Conservation (phyloP, 1,140 invertebrate species). For the Platorchestia sp. region DNA sequence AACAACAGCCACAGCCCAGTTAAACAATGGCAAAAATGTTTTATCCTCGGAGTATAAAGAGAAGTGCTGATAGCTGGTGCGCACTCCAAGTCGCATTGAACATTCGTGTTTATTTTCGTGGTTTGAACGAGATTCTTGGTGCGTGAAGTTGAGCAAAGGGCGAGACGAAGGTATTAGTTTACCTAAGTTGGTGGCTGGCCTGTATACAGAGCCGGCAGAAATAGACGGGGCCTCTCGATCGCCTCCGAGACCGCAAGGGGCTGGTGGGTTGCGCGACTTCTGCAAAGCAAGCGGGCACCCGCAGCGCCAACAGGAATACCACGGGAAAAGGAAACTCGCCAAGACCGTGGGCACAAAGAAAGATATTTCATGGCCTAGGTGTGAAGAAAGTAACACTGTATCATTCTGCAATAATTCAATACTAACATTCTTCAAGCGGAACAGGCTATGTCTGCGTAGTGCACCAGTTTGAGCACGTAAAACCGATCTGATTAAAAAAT, state of each 20-base stretch:
- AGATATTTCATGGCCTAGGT: neutral
- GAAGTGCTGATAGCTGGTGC: neutral
- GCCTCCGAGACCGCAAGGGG: neutral
- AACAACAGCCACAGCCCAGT: neutral
- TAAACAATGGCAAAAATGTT: slow-evolving; percentile 26
- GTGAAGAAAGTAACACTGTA: neutral
- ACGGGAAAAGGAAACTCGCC: neutral
- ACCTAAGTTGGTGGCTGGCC: slow-evolving; percentile 38
- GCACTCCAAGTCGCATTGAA: slow-evolving; percentile 38
- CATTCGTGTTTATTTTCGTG: slow-evolving; percentile 40
- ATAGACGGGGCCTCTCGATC: slow-evolving; percentile 38
- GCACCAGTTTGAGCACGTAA: neutral
- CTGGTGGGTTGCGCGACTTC: neutral
- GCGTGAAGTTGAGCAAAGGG: slow-evolving; percentile 52
- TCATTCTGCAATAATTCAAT: no score
- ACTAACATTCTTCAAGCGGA: neutral
- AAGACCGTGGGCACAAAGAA: neutral
- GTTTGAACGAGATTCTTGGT: slow-evolving; percentile 51
- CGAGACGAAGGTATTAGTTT: slow-evolving; percentile 53
- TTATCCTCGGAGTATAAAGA: neutral
- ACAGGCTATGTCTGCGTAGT: neutral
- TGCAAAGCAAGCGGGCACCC: neutral
- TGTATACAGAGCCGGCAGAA: slow-evolving; percentile 21
- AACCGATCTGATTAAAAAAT: neutral
- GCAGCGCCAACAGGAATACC: neutral